Conservation (phyloP, 2,888 invertebrate genomes). For the Listrodromus nycthemerus region DNA sequence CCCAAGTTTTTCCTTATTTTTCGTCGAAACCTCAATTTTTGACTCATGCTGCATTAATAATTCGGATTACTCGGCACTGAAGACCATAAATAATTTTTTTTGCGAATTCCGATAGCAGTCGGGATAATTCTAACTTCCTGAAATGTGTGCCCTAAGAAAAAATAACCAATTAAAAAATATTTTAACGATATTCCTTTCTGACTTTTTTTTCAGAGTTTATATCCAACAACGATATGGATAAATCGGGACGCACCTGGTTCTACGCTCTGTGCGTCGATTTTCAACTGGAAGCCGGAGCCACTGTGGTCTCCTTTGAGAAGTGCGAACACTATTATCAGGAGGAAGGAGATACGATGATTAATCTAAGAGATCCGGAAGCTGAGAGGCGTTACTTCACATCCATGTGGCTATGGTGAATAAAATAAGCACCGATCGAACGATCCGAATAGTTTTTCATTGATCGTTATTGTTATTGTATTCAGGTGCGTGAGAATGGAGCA, state of each 20-base stretch:
- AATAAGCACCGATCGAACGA: background rate
- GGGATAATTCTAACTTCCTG: no score
- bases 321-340: constrained; percentile 86
- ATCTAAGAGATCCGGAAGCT: constrained; percentile 85
- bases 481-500: constrained; percentile 87
- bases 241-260: constrained; percentile 87
- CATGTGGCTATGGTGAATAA: constrained; percentile 87
- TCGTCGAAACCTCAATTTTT: no score
- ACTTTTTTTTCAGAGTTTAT: constrained; percentile 73
- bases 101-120: no score
- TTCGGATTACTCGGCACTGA: constrained; percentile 74
- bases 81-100: background rate
- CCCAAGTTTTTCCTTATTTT: no score
- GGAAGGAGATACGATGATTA: constrained; percentile 85
- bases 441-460: background rate
- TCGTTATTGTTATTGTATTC: constrained; percentile 12
- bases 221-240: constrained; percentile 78
- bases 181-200: background rate
- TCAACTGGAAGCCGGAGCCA: constrained; percentile 87
- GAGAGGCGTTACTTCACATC: constrained; percentile 86
- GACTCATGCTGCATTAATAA: constrained; percentile 83
- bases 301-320: constrained; percentile 85
- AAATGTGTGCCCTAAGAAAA: no score
- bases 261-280: constrained; percentile 86
- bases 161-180: no score